Evolutionary conservation across 2,888 invertebrate genomes (phyloP).

Genomic region (Crepidodera aurea): DNA sequence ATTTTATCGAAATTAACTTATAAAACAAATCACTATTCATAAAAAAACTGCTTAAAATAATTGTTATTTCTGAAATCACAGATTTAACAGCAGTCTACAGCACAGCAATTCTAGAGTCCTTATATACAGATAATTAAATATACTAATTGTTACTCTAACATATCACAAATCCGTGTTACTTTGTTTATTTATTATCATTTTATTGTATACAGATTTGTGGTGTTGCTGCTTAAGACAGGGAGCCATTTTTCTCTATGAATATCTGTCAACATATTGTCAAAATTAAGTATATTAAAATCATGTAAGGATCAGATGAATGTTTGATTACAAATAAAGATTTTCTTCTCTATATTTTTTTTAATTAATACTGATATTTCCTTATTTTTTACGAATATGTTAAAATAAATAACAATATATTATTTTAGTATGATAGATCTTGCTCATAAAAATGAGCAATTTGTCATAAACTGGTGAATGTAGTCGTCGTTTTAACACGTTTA

Average conservation of each 20-base stretch:
- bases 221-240: conserved; percentile 21
- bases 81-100: conserved; percentile 57
- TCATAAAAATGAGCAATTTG: too few species aligned
- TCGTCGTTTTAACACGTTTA: too few species aligned
- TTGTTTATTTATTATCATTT: background rate
- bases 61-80: conserved; percentile 56
- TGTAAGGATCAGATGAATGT: conserved; percentile 22
- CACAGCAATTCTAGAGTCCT: conserved; percentile 42
- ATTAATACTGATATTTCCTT: background rate
- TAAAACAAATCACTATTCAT: conserved; percentile 27
- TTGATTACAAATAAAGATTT: conserved; percentile 2
- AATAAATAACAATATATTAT: too few species aligned
- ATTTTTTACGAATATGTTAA: too few species aligned
- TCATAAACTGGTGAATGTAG: too few species aligned
- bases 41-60: conserved; percentile 38
- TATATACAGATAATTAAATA: conserved; percentile 15
- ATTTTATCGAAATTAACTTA: background rate
- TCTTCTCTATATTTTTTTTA: conserved; percentile 11
- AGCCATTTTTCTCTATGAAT: conserved; percentile 16
- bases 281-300: conserved; percentile 10
- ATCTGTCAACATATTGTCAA: conserved; percentile 4
- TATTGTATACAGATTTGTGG: conserved; percentile 13
- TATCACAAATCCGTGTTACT: background rate
- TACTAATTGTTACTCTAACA: conserved; percentile 3
- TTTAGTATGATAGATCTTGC: too few species aligned